Evolutionary conservation across 92 coral and sea anemone genomes (phyloP).

Genomic region (Palythoa caribaeorum): DNA sequence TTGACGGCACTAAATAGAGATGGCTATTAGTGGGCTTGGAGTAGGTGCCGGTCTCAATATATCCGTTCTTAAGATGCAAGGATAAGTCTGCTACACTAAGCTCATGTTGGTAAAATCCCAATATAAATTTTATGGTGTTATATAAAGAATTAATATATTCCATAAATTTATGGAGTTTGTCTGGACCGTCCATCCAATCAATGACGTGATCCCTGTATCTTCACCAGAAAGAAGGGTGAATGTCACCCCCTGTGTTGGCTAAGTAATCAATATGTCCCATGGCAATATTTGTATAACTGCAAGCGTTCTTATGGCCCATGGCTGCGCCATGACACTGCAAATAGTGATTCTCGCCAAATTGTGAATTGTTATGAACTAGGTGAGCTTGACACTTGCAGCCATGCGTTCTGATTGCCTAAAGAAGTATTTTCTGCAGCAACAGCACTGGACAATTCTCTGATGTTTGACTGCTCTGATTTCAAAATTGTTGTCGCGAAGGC

Average conservation of each 20-base stretch:
- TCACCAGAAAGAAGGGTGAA: not conserved
- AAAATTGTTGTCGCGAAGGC: not conserved
- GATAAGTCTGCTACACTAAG: not conserved
- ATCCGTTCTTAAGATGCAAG: not conserved
- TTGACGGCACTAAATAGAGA: not conserved
- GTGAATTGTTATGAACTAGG: too few relatives aligned
- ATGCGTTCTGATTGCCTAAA: slow-evolving; percentile 14
- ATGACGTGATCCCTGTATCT: not conserved
- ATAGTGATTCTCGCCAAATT: too few relatives aligned
- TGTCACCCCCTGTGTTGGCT: not conserved
- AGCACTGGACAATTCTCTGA: not conserved
- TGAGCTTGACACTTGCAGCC: too few relatives aligned
- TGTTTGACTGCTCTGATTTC: not conserved
- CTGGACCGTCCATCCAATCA: not conserved
- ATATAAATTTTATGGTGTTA: not conserved
- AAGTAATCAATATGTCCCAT: not conserved
- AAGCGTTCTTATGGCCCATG: too few relatives aligned
- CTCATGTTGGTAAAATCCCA: not conserved
- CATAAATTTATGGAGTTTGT: too few relatives aligned
- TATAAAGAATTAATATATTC: too few relatives aligned
- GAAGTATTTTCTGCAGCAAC: not conserved
- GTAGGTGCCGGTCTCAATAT: not conserved
- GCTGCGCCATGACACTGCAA: too few relatives aligned
- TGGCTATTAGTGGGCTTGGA: not conserved
- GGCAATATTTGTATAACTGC: too few relatives aligned